These are phyloP conservation scores for Drosophila fungiperda DNA, from an alignment of 2,888 invertebrate genomes.

Conservation along the genomic window DNA sequence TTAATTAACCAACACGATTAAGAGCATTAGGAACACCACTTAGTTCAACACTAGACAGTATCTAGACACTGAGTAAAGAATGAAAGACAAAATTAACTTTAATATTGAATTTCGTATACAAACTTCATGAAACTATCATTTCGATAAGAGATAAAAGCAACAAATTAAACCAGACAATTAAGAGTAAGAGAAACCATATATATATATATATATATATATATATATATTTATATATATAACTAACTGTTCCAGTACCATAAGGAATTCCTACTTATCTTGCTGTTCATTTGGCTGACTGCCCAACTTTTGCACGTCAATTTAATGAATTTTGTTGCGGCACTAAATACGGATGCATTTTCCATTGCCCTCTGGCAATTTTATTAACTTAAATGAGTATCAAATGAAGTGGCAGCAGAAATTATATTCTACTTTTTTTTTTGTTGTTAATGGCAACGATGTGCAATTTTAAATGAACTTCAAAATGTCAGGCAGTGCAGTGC, in stretches of 20 bases:
- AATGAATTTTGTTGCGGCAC: constrained; percentile 35
- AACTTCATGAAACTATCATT: not conserved
- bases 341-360: constrained; percentile 20
- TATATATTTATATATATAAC: not conserved
- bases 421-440: not conserved
- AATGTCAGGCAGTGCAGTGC: constrained; percentile 38
- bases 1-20: constrained; percentile 28
- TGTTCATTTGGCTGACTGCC: constrained; percentile 17
- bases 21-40: not conserved
- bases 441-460: constrained; percentile 13
- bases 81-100: not conserved
- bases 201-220: too few species aligned
- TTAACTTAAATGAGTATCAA: constrained; percentile 56
- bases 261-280: constrained; percentile 16
- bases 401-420: constrained; percentile 41
- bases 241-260: not conserved
- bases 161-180: not conserved
- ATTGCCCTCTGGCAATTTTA: constrained; percentile 37
- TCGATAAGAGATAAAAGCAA: not conserved
- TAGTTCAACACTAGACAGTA: not conserved
- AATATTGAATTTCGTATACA: not conserved
- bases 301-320: constrained; percentile 36
- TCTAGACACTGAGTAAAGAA: not conserved
- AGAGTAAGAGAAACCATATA: not conserved
- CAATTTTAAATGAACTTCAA: constrained; percentile 49